phyloP scores from a whole-genome alignment of 1,140 invertebrate genomes.

The Temnothorax curvispinosus region DNA sequence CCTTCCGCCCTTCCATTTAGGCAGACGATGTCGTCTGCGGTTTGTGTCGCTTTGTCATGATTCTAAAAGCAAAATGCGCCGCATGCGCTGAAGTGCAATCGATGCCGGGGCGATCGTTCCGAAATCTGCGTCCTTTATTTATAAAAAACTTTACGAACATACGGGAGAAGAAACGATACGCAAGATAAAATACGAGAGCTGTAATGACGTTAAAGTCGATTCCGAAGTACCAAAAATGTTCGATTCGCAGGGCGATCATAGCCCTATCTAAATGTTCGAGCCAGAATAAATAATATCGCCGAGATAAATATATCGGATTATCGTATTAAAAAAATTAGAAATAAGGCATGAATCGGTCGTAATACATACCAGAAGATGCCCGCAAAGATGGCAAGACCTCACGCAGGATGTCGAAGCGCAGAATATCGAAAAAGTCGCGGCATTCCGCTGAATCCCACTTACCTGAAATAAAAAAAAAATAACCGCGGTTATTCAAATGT shows the following conservation, averaged over 20 bases:
- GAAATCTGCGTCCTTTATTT: background rate
- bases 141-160: background rate
- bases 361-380: background rate
- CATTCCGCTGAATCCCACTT: background rate
- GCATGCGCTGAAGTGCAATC: slow-evolving; percentile 33
- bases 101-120: background rate
- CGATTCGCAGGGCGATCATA: background rate
- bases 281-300: background rate
- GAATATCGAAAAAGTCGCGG: background rate
- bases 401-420: too few species aligned
- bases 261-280: background rate
- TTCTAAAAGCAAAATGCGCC: slow-evolving; percentile 43
- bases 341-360: background rate
- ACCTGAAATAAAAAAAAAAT: slow-evolving; percentile 8
- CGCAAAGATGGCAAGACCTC: background rate
- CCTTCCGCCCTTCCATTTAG: slow-evolving; percentile 29
- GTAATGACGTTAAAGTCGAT: background rate
- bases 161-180: background rate
- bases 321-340: background rate
- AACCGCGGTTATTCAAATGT: background rate
- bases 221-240: background rate
- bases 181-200: background rate
- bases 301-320: background rate
- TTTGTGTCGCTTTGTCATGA: slow-evolving; percentile 23
- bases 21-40: slow-evolving; percentile 32